Evolutionary conservation across 2,888 invertebrate species (phyloP), one percentile per base, ranked within the genome.

Genomic region (Trisateles emortualis): DNA sequence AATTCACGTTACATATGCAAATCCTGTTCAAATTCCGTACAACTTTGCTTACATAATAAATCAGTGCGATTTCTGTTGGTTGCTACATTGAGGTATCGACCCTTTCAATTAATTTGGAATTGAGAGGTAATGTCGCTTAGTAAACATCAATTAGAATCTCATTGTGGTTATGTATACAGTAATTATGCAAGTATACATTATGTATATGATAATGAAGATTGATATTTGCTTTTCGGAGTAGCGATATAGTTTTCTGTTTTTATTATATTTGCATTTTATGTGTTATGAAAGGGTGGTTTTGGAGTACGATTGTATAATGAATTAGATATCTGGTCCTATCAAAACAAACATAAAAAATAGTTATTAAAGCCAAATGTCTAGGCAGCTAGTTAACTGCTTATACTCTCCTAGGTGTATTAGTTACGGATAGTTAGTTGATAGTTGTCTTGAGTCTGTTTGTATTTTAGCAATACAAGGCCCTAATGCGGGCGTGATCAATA

Each of bases 11-110:
- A 73, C 74, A 69, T 66, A 76, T 74, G 78, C 70, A 76, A 78
- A 78, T 74, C 70, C 60, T 57, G 59, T 50, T 52, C 59, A 68
- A 76, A 74, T 75, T 71, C 63, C 44, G 62, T 56, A 60, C 57
- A 67, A 74, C 74, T 78, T 68, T 71, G 67, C 70, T 67, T 76
- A 69, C 72, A 68, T 74, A 72, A 75, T 78, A 72, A 78, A 74
- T 78, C 71, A 67, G 60, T 9, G 47, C 52, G 59, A 67, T 68
- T 71, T 67, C 66, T 60, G 64, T 61, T 56, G 52, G 59, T 43
- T 59, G 59, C 44, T 48, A 50, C 46, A 38, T 48, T 46, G 55
- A 59, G 58, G 46, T 61, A 67, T 67, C 62, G 64, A 74, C 48
- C 60, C 52, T 73, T 74, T 72, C 72, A 74, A 77, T 79, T 75